Evolutionary conservation across 2,888 invertebrate species (phyloP), one percentile per base, ranked within the genome.

Genomic region (Sepiola atlantica): DNA sequence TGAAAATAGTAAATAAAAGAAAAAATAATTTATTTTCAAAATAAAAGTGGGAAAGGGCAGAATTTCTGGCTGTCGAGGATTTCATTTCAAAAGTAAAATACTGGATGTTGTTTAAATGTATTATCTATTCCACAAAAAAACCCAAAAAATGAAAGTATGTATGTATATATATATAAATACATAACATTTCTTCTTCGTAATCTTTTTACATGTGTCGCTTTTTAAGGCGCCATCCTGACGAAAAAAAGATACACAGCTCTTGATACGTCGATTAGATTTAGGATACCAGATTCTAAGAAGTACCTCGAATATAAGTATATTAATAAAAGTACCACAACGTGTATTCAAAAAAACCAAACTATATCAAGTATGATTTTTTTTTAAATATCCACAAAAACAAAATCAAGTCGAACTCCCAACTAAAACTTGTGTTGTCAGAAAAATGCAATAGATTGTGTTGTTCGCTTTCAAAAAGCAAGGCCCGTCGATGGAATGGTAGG

Each of bases 1-100:
- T 57, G 24, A 61, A 61, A 77, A 77, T 12, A 12, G 14, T 14
- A 77, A n/a, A 18, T 10, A 28, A n/a, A n/a, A n/a, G n/a, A 77
- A 77, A 77, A 77, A n/a, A n/a, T 77, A 77, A 77, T 77, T 77
- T 77, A 77, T 77, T 77, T 77, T n/a, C 77, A n/a, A 77, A n/a
- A 8, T n/a, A n/a, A 61, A 77, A 61, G n/a, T 16, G 77, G 14
- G 77, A n/a, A 77, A 32, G 77, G 77, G 77, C 16, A 61, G 61
- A 77, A 16, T 77, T 57, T 57, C 32, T 77, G 16, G 16, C 16
- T 16, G 32, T n/a, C n/a, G 14, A 77, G 32, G 16, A n/a, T 14
- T 77, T 77, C 28, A 28, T 77, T 14, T 77, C 16, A 32, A n/a
- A n/a, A n/a, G 77, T 77, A 77, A 77, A 32, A 77, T 77, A 77